Evolutionary conservation across 2,797 vertebrate species (phyloP), one percentile per base, ranked within the genome.

Genomic region (Acanthurus lineatus): DNA sequence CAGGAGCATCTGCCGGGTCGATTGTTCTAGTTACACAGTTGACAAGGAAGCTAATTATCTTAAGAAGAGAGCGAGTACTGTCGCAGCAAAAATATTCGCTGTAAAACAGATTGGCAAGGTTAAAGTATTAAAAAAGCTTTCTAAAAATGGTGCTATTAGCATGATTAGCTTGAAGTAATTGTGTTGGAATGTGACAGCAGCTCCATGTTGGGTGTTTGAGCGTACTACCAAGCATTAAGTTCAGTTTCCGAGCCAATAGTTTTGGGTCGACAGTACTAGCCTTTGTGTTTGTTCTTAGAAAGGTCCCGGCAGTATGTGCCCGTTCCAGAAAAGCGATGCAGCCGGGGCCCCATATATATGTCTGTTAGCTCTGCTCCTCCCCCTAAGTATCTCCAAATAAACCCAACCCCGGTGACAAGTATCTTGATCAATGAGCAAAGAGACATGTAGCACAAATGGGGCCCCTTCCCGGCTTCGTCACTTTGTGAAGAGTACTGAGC

Each of bases 1-100:
- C 96, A 90, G 96, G 96, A 91, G 96, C 97, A 97, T 97, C 97
- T 99, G 97, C 97, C 96, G 96, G 96, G 97, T 93, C 94, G 92
- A 92, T 40, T 77, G 57, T 10, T 2, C 3, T 22, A 0, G 11
- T 6, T 0, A 14, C 2, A 6, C 51, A 22, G 16, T 47, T 19
- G 32, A 75, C 28, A 32, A 32, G 28, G 28, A 32, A 32, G 28
- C 28, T 3, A 35, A 25, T 0, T n/a, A 75, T 32, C 25, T 10
- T 0, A 2, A 73, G 66, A 77, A 45, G 59, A 78, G 74, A 56
- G 95, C 93, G 92, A 95, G 95, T 96, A 95, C 96, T 96, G 96
- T 96, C 87, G 93, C 96, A 95, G 91, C 95, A 96, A 88, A 96
- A 96, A 95, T 95, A 96, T 96, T 96, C 56, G 95, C 86, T 20